Evolutionary conservation across 2,888 invertebrate species (phyloP).

Genomic region (Drosophila antonietae): DNA sequence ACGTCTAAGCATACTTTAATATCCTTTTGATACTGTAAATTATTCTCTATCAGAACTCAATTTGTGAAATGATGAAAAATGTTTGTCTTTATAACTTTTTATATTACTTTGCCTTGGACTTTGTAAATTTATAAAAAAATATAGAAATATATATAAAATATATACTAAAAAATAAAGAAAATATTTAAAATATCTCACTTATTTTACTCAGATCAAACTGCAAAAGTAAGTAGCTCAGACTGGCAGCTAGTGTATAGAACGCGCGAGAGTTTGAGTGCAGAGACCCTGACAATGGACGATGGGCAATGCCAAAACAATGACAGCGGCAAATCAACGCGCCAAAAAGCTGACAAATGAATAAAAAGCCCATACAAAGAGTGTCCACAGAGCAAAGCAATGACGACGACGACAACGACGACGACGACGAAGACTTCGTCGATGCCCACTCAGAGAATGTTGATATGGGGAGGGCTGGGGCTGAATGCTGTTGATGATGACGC

Average conservation of each 20-base stretch:
- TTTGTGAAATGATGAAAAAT: too few species aligned
- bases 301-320: slow-evolving; percentile 61
- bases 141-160: too few species aligned
- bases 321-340: slow-evolving; percentile 73
- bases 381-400: background rate
- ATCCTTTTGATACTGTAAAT: too few species aligned
- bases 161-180: too few species aligned
- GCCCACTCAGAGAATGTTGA: slow-evolving; percentile 26
- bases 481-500: slow-evolving; percentile 40
- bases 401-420: background rate
- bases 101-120: too few species aligned
- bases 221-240: background rate
- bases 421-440: background rate
- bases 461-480: background rate
- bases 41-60: too few species aligned
- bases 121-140: too few species aligned
- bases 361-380: slow-evolving; percentile 49
- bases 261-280: slow-evolving; percentile 16
- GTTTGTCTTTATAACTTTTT: too few species aligned
- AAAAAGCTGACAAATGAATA: slow-evolving; percentile 72
- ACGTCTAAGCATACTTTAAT: too few species aligned
- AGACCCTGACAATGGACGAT: slow-evolving; percentile 30
- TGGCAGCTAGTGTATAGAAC: slow-evolving; percentile 9
- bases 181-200: too few species aligned
- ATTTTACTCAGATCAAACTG: background rate